phyloP scores from a whole-genome alignment of 2,797 vertebrate genomes.

The Percopsis omiscomaycus region DNA sequence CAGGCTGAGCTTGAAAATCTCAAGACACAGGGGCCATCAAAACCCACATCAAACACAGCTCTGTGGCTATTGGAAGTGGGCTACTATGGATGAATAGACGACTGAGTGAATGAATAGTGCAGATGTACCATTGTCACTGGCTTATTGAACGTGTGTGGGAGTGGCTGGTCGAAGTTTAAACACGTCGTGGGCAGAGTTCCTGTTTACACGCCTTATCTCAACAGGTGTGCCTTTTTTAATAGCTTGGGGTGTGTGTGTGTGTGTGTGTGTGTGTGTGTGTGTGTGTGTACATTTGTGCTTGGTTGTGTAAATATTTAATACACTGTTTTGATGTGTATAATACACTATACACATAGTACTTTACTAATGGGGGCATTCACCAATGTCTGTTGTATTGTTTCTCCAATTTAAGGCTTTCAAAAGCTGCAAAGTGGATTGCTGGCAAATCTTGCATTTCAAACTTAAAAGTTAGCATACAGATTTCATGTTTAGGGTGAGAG shows the following conservation, averaged over 20 bases:
- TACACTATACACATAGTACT: too few species aligned
- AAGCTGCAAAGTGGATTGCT: too few species aligned
- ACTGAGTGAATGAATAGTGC: conserved; percentile 39
- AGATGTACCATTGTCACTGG: conserved; percentile 55
- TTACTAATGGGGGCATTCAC: too few species aligned
- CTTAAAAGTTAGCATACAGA: too few species aligned
- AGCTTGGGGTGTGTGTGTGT: not conserved
- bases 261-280: conserved; percentile 1
- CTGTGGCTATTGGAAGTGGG: conserved; percentile 17
- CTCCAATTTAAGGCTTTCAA: too few species aligned
- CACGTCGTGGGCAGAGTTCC: conserved; percentile 28
- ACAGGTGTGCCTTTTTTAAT: conserved; percentile 23
- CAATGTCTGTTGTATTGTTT: too few species aligned
- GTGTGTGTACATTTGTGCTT: conserved; percentile 14
- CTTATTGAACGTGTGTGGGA: conserved; percentile 20
- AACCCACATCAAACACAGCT: conserved; percentile 16
- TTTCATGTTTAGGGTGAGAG: too few species aligned
- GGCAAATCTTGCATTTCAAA: too few species aligned
- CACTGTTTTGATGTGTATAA: too few species aligned
- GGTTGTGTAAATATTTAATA: too few species aligned
- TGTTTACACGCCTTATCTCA: not conserved
- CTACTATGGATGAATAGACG: conserved; percentile 27
- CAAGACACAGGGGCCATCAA: not conserved
- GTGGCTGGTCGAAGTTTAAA: conserved; percentile 45
- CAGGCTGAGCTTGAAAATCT: conserved; percentile 3